phyloP scores from a whole-genome alignment of 2,888 invertebrate species.

The Oegoconia quadripuncta region DNA sequence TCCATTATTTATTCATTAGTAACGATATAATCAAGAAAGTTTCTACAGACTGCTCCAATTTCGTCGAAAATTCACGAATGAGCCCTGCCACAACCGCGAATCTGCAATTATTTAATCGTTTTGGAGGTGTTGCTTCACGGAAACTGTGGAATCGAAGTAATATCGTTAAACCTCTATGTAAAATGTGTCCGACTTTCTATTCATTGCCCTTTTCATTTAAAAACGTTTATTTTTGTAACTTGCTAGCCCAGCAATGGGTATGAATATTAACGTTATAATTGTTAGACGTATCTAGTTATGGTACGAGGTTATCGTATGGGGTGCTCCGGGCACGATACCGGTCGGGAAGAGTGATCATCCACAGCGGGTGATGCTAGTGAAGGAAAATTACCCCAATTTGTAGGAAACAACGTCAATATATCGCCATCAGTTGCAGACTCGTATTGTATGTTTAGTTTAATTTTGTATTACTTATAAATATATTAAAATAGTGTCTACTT shows the following conservation, averaged over 20 bases:
- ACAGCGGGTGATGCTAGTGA: conserved; percentile 40
- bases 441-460: too few relatives aligned
- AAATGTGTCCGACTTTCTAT: not conserved
- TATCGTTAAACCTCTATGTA: conserved; percentile 28
- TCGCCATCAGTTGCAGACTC: too few relatives aligned
- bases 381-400: conserved; percentile 27
- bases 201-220: conserved; percentile 17
- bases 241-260: conserved; percentile 32
- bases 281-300: conserved; percentile 20
- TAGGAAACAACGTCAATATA: too few relatives aligned
- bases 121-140: conserved; percentile 62
- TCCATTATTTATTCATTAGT: conserved; percentile 57
- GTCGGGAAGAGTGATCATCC: conserved; percentile 67
- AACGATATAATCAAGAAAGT: conserved; percentile 60
- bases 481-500: too few relatives aligned
- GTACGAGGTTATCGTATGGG: conserved; percentile 55
- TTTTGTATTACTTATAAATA: too few relatives aligned
- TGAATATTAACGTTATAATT: conserved; percentile 8
- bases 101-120: conserved; percentile 72
- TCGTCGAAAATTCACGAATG: conserved; percentile 59
- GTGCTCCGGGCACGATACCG: conserved; percentile 62
- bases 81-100: conserved; percentile 52
- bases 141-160: conserved; percentile 51
- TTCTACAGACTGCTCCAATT: conserved; percentile 57
- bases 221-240: not conserved